phyloP scores from a whole-genome alignment of 53 echinoderm and acorn worm species.

The Holothuria leucospilota region DNA sequence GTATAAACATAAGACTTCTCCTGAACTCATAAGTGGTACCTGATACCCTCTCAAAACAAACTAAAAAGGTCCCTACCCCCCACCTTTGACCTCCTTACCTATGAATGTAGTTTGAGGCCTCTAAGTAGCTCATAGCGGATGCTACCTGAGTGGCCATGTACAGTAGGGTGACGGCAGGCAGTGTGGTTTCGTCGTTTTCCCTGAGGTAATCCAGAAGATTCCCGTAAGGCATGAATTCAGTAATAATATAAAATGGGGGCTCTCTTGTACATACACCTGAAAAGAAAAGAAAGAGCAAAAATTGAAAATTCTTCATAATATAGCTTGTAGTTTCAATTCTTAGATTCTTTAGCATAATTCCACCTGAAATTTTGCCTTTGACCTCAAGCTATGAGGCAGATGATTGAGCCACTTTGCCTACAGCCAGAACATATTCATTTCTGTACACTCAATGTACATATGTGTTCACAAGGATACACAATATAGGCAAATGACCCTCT shows the following conservation, averaged over 20 bases:
- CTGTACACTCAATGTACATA: no score
- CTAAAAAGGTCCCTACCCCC: neutral
- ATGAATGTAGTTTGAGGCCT: conserved; percentile 89
- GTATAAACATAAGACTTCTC: neutral
- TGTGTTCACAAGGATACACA: no score
- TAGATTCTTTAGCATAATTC: no score
- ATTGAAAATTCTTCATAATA: no score
- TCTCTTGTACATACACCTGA: conserved; percentile 98
- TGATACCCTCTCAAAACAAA: neutral
- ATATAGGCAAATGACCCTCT: no score
- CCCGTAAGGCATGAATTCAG: conserved; percentile 98
- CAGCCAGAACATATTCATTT: no score
- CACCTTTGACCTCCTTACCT: conserved; percentile 56
- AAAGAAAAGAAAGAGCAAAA: neutral
- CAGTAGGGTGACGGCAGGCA: conserved; percentile 93
- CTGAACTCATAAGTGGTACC: neutral
- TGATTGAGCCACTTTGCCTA: no score
- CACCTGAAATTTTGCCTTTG: no score
- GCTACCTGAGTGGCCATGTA: conserved; percentile 98
- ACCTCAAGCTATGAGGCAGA: no score
- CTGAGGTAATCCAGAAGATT: conserved; percentile 95
- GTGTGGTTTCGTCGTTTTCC: conserved; percentile 88
- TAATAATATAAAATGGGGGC: conserved; percentile 98
- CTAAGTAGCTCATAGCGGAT: conserved; percentile 98
- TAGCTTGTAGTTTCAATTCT: no score